These are phyloP conservation scores for Linnaemya tessellans DNA, from an alignment of 2,888 invertebrate genomes.

Conservation along the genomic window DNA sequence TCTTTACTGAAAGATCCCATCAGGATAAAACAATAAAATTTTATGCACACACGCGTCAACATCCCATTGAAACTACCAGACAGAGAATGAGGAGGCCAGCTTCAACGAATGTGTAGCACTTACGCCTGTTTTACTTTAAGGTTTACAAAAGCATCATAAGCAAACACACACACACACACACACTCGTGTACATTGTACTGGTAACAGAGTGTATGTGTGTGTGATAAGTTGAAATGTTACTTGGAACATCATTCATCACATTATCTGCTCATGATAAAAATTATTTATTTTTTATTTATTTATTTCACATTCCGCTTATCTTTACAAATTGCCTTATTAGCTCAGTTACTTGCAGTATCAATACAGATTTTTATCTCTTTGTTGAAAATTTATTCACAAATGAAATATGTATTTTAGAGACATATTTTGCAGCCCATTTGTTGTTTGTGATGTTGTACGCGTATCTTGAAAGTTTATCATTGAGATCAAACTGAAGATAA, in stretches of 20 bases:
- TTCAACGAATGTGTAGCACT: neutral
- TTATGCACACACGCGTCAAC: neutral
- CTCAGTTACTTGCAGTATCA: neutral
- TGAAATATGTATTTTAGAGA: neutral
- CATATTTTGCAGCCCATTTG: neutral
- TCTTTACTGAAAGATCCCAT: neutral
- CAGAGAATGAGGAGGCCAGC: no score
- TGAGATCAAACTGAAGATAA: neutral
- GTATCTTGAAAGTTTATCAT: slow-evolving; percentile 19
- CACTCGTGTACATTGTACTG: no score
- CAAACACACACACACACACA: neutral
- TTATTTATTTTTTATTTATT: neutral
- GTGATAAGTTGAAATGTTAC: slow-evolving; percentile 3
- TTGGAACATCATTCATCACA: neutral
- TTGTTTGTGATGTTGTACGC: neutral
- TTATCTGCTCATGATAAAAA: neutral
- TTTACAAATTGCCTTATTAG: neutral
- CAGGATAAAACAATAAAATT: neutral
- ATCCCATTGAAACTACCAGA: neutral
- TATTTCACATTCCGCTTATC: neutral
- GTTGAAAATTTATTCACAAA: neutral
- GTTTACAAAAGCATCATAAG: neutral
- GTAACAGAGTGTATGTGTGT: neutral
- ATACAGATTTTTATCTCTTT: slow-evolving; percentile 12
- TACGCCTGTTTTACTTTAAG: slow-evolving; percentile 24